A percentile compares a stretch with the other conserved stretches of the same genome.
Evolutionary conservation across 2,113 vertebrate genomes (phyloP).

Genomic region (Tragelaphus scriptus): DNA sequence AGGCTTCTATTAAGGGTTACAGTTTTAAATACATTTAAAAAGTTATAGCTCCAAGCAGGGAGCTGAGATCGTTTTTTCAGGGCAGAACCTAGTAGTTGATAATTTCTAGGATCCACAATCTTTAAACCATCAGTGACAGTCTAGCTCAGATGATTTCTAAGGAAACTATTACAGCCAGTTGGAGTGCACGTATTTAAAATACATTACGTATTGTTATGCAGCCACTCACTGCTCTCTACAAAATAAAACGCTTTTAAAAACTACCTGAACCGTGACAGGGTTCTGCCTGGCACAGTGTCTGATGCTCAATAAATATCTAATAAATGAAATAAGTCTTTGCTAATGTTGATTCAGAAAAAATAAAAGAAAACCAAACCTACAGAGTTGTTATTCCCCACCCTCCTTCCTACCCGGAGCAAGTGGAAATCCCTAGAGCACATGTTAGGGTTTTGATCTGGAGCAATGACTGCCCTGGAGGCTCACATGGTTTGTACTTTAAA

Average conservation of each 20-base stretch:
- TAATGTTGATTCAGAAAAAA: not conserved
- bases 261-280: not conserved
- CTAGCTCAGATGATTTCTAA: conserved; percentile 66
- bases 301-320: not conserved
- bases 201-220: not conserved
- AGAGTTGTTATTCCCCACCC: not conserved
- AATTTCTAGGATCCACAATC: conserved; percentile 53
- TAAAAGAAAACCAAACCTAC: not conserved
- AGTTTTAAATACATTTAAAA: conserved; percentile 44
- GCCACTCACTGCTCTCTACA: not conserved
- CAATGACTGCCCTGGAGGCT: not conserved
- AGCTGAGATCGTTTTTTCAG: conserved; percentile 39
- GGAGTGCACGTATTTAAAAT: conserved; percentile 67
- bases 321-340: not conserved
- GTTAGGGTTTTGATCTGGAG: not conserved
- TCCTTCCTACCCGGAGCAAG: not conserved
- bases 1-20: not conserved
- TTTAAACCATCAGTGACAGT: conserved; percentile 34
- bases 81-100: conserved; percentile 3
- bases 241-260: conserved; percentile 49
- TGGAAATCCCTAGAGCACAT: not conserved
- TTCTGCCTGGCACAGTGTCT: not conserved
- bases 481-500: not conserved
- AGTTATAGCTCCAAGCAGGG: not conserved
- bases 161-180: not conserved